Percentiles rank a stretch among this genome's conserved stretches.
phyloP scores from a whole-genome alignment of 1,140 invertebrate species.

The Stratiolaelaps scimitus region DNA sequence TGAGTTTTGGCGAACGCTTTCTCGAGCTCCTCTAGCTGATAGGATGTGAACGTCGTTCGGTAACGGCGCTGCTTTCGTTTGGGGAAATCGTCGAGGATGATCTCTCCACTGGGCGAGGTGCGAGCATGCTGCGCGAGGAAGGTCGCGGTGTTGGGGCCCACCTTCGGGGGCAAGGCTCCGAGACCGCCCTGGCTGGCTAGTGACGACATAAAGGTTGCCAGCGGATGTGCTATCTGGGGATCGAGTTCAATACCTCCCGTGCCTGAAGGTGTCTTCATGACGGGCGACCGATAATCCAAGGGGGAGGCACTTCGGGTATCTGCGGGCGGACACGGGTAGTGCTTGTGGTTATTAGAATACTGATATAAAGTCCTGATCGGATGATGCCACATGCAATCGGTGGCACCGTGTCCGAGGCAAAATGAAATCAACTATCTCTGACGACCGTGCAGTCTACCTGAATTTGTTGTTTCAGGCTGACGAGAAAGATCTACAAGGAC shows the following conservation, averaged over 20 bases:
- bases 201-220: slow-evolving; percentile 15
- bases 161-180: not conserved
- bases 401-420: too few relatives aligned
- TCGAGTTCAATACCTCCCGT: not conserved
- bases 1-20: slow-evolving; percentile 93
- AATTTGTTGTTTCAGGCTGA: too few relatives aligned
- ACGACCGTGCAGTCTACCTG: too few relatives aligned
- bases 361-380: too few relatives aligned
- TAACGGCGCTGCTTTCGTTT: slow-evolving; percentile 82
- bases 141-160: slow-evolving; percentile 13
- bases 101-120: slow-evolving; percentile 15
- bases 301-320: slow-evolving; percentile 19
- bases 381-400: too few relatives aligned
- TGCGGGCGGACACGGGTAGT: not conserved
- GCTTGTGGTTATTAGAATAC: too few relatives aligned
- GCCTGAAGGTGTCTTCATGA: not conserved
- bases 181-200: not conserved
- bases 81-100: slow-evolving; percentile 52
- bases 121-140: slow-evolving; percentile 26
- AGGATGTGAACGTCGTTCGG: slow-evolving; percentile 84
- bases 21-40: slow-evolving; percentile 88
- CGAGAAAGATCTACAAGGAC: too few relatives aligned
- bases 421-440: too few relatives aligned
- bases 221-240: not conserved
- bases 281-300: slow-evolving; percentile 21